Evolutionary conservation across 2,113 vertebrate species (phyloP).

Genomic region (Esox niger): DNA sequence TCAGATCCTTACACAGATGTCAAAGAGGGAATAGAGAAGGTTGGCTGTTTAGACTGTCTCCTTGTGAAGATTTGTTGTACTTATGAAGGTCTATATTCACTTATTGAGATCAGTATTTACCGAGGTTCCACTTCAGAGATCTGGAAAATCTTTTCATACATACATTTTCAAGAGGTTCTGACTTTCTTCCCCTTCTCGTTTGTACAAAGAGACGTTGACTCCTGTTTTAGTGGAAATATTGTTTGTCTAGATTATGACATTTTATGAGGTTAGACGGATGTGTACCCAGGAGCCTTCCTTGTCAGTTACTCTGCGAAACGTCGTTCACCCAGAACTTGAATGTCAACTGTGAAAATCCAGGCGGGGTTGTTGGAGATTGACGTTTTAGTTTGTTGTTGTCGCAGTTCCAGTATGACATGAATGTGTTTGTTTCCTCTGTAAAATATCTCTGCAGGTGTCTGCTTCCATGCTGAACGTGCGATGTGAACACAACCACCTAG

Average conservation of each 20-base stretch:
- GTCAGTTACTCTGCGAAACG: constrained; percentile 13
- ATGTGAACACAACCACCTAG: neutral
- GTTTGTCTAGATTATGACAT: constrained; percentile 47
- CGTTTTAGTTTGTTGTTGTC: constrained; percentile 37
- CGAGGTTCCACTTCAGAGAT: no score
- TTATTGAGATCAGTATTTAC: neutral
- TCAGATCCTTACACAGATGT: neutral
- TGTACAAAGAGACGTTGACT: constrained; percentile 29
- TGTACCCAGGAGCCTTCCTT: constrained; percentile 25
- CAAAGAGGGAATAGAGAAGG: constrained; percentile 2
- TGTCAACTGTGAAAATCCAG: constrained; percentile 53
- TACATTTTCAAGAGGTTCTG: constrained; percentile 2
- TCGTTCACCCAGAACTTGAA: constrained; percentile 53
- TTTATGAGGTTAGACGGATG: constrained; percentile 41
- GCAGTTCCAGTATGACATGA: constrained; percentile 40
- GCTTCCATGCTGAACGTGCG: neutral
- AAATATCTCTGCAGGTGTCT: no score
- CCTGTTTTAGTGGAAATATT: constrained; percentile 44
- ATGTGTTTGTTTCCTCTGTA: constrained; percentile 38
- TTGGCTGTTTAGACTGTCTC: neutral
- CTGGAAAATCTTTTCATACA: no score
- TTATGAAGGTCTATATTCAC: neutral
- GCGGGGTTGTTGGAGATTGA: constrained; percentile 22
- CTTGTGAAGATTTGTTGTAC: neutral
- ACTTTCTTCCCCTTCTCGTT: constrained; percentile 21